Evolutionary conservation across 2,797 vertebrate species (phyloP).

Genomic region (Acipenser ruthenus): DNA sequence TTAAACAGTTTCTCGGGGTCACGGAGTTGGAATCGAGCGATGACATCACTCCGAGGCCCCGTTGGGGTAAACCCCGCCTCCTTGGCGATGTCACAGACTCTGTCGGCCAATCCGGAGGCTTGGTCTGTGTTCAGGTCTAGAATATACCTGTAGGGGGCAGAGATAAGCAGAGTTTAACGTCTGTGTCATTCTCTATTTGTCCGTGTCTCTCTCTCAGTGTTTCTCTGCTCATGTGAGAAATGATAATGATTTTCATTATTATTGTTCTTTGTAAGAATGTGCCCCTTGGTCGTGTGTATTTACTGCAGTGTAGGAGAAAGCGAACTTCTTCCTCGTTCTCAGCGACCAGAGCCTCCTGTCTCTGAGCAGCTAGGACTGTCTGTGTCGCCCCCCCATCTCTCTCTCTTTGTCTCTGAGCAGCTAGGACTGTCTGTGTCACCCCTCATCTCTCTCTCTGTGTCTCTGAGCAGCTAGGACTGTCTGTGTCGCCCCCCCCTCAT

Average conservation of each 20-base stretch:
- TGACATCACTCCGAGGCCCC: conserved; percentile 24
- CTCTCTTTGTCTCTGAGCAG: too few relatives aligned
- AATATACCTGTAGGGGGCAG: conserved; percentile 51
- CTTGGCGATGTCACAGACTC: conserved; percentile 40
- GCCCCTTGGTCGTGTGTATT: conserved; percentile 34
- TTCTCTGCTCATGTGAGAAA: conserved; percentile 22
- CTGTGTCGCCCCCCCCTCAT: too few relatives aligned
- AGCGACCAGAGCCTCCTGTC: too few relatives aligned
- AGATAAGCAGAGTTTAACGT: conserved; percentile 4
- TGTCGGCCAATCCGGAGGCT: conserved; percentile 45
- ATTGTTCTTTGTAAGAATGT: conserved; percentile 5
- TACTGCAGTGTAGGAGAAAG: background rate
- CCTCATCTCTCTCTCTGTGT: too few relatives aligned
- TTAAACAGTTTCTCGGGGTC: too few relatives aligned
- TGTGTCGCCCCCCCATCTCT: too few relatives aligned
- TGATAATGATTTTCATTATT: conserved; percentile 27
- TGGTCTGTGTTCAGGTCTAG: conserved; percentile 66
- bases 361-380: too few relatives aligned
- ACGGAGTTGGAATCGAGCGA: conserved; percentile 41
- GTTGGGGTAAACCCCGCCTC: conserved; percentile 50
- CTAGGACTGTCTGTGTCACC: too few relatives aligned
- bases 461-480: too few relatives aligned
- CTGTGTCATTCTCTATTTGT: too few relatives aligned
- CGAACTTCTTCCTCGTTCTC: too few relatives aligned
- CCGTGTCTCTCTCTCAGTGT: too few relatives aligned